These are phyloP conservation scores for Cichlasoma orientale DNA, from an alignment of 2,797 vertebrate species.

Conservation along the genomic window DNA sequence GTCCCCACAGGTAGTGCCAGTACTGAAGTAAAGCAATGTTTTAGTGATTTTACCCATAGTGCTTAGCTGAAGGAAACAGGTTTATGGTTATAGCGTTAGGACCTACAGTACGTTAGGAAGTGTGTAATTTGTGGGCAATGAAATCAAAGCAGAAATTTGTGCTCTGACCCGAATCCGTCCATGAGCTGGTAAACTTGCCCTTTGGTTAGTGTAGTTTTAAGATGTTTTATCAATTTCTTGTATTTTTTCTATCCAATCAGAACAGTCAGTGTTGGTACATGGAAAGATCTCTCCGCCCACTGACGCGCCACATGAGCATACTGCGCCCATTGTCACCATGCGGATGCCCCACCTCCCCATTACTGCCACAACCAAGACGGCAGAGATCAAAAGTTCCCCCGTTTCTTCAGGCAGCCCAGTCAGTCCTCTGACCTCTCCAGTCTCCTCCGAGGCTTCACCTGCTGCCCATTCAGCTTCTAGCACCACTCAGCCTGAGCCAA, in stretches of 20 bases:
- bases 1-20: background rate
- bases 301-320: slow-evolving; percentile 73
- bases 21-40: background rate
- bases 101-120: background rate
- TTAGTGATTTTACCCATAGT: background rate
- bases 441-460: slow-evolving; percentile 59
- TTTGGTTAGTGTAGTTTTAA: background rate
- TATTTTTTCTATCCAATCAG: slow-evolving; percentile 62
- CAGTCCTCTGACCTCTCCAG: slow-evolving; percentile 67
- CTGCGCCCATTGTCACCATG: slow-evolving; percentile 64
- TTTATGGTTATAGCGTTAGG: background rate
- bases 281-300: slow-evolving; percentile 71
- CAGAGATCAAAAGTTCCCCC: slow-evolving; percentile 68
- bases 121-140: background rate
- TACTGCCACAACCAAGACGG: slow-evolving; percentile 81
- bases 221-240: background rate
- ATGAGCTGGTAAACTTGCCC: background rate
- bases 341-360: slow-evolving; percentile 90
- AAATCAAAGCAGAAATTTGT: background rate
- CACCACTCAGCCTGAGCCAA: slow-evolving; percentile 62
- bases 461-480: slow-evolving; percentile 57
- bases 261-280: slow-evolving; percentile 67
- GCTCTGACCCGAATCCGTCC: background rate
- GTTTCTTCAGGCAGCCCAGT: slow-evolving; percentile 75
- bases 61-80: background rate